Percentiles rank a stretch among this genome's conserved stretches.
These are phyloP conservation scores for Pararge aegeria DNA, from an alignment of 1,140 invertebrate genomes.

Conservation along the genomic window DNA sequence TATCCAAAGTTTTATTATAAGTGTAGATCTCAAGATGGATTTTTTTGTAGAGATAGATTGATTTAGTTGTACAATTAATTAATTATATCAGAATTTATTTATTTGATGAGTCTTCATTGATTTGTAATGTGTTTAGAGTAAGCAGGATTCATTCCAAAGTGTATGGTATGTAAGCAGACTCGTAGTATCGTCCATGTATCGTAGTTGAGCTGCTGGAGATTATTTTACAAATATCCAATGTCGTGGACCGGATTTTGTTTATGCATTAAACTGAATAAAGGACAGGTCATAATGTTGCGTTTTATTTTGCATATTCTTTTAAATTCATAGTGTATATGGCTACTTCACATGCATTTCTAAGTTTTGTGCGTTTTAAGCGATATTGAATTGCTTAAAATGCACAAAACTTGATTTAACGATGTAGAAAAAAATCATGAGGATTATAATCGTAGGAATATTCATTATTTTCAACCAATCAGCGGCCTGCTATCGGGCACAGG, in stretches of 20 bases:
- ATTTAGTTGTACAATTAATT: slow-evolving; percentile 62
- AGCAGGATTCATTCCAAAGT: slow-evolving; percentile 74
- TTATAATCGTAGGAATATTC: too few species aligned
- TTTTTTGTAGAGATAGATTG: slow-evolving; percentile 45
- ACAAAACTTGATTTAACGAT: too few species aligned
- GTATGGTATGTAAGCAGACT: slow-evolving; percentile 47
- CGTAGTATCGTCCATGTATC: slow-evolving; percentile 41
- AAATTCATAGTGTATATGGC: too few species aligned
- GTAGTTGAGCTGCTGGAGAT: slow-evolving; percentile 47
- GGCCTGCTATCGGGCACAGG: too few species aligned
- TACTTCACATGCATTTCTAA: too few species aligned
- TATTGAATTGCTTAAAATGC: too few species aligned
- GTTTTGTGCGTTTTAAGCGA: too few species aligned
- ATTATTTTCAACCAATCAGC: too few species aligned
- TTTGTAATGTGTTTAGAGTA: slow-evolving; percentile 53
- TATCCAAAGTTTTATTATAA: slow-evolving; percentile 78
- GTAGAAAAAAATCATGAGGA: too few species aligned
- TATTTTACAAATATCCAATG: slow-evolving; percentile 48
- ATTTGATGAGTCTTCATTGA: slow-evolving; percentile 58
- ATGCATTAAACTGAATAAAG: slow-evolving; percentile 73
- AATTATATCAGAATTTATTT: slow-evolving; percentile 73
- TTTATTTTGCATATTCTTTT: slow-evolving; percentile 32
- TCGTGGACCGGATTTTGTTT: slow-evolving; percentile 70
- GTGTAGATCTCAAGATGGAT: slow-evolving; percentile 74
- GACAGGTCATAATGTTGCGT: slow-evolving; percentile 53